Evolutionary conservation across 2,888 invertebrate species (phyloP).

Genomic region (Rhagonycha lutea): DNA sequence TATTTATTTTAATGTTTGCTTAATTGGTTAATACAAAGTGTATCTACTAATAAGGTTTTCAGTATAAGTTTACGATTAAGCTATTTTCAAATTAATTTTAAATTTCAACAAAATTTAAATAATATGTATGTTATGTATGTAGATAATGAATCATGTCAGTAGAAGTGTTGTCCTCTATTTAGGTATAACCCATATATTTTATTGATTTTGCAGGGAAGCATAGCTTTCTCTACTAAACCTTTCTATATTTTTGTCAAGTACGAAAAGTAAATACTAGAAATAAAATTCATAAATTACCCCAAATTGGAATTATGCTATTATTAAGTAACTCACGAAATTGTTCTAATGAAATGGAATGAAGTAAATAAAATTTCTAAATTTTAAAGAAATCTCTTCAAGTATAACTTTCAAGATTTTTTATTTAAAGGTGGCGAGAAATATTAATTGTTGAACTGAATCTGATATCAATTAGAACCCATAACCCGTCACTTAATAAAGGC

Average conservation of each 20-base stretch:
- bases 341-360: neutral
- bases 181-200: neutral
- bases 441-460: conserved; percentile 37
- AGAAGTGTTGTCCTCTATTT: neutral
- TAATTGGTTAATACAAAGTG: too few relatives aligned
- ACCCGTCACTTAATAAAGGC: conserved; percentile 41
- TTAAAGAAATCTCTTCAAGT: neutral
- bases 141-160: neutral
- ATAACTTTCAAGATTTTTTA: neutral
- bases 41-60: too few relatives aligned
- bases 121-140: neutral
- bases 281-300: neutral
- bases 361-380: neutral
- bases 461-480: conserved; percentile 41
- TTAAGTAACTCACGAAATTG: neutral
- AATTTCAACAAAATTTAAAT: neutral
- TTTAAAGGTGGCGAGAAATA: conserved; percentile 33
- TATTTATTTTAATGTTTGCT: too few relatives aligned
- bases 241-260: neutral
- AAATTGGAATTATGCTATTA: neutral
- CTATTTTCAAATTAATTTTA: neutral
- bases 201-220: neutral
- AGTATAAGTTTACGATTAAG: too few relatives aligned
- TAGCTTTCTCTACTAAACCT: neutral
- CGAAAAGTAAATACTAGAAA: neutral